Evolutionary conservation across 1,140 invertebrate species (phyloP), one percentile per base, ranked within the genome.

Genomic region (Heliothis virescens): DNA sequence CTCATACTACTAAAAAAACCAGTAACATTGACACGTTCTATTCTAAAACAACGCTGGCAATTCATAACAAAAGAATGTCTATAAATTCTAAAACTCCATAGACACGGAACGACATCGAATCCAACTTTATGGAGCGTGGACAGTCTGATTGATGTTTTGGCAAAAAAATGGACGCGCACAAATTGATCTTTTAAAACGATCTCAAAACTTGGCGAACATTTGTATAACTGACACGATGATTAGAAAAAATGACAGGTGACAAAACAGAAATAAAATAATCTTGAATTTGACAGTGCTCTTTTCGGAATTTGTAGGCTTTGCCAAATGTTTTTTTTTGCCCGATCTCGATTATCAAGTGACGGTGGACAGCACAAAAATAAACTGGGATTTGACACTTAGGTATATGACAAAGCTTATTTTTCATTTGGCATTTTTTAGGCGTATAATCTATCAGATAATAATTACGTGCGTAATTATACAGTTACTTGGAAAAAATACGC

Each of bases 101-200:
- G 34, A 74, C 53, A 47, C 29, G 34, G 34, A 57, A 55, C 55
- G 47, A 62, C 63, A 62, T 57, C 52, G 63, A 79, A 72, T 48
- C 62, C 41, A 60, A 53, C 67, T 79, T 82, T 82, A 82, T 78
- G 80, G 82, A 67, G 72, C 67, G 83, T 69, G 62, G 82, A 84
- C 83, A 81, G 16, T 57, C 77, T 84, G 83, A 84, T 75, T 71
- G 83, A 84, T 84, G 79, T 84, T 81, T 80, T 84, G 83, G 83
- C 81, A 84, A 79, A 72, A 69, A 75, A 62, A 9, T 10, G 34
- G 41, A 3, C 41, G 16, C 41, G 12, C 55, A 34, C 71, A 75
- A 75, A 75, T 75, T 75, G 73, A 59, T 75, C 41, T 75, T 75
- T 75, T 47, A n/a, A 75, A 75, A 59, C 62, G 16, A 47, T 18